Evolutionary conservation across 2,797 vertebrate genomes (phyloP), one percentile per base, ranked within the genome.

Genomic region (Chelon auratus): DNA sequence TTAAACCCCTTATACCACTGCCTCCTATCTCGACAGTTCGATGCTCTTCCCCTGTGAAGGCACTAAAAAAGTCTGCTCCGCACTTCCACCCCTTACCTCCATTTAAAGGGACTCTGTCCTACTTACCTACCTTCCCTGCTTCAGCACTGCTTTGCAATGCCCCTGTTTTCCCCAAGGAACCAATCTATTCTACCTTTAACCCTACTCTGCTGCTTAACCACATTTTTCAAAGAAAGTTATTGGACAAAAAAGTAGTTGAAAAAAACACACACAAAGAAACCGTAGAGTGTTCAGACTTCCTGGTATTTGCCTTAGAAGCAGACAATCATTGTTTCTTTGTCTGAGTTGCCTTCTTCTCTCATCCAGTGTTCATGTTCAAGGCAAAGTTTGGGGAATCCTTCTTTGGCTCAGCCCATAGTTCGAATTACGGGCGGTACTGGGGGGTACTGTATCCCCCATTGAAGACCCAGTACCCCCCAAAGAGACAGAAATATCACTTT

Each of bases 21-120:
- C 51, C 63, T 51, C 51, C 63, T 51, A 71, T 81, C 81, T 83
- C 74, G 20, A 10, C 18, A 66, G 69, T 61, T 62, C 2, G 75
- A 33, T 56, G 54, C 74, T 74, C 55, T 47, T 74, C 39, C 18
- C 68, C 51, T 62, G 78, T 80, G 64, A 83, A 81, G 69, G 14
- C 70, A 80, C 73, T 79, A 82, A 88, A 85, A 71, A 75, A 72
- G 51, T 74, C 85, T 81, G 76, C 85, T 62, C 77, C 62, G 45
- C 61, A 63, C 68, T 70, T 77, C 62, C 61, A 73, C 60, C 37
- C 55, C 53, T 80, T 78, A 79, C 76, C 79, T 65, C 67, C 67
- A 86, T 80, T 83, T 83, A 87, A 86, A 87, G 66, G 81, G 83
- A 79, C 80, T 77, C 22, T 65, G 82, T 80, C 88, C 85, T 87